phyloP scores from a whole-genome alignment of 2,113 vertebrate genomes.

The Cyphomyrus plagiostoma region DNA sequence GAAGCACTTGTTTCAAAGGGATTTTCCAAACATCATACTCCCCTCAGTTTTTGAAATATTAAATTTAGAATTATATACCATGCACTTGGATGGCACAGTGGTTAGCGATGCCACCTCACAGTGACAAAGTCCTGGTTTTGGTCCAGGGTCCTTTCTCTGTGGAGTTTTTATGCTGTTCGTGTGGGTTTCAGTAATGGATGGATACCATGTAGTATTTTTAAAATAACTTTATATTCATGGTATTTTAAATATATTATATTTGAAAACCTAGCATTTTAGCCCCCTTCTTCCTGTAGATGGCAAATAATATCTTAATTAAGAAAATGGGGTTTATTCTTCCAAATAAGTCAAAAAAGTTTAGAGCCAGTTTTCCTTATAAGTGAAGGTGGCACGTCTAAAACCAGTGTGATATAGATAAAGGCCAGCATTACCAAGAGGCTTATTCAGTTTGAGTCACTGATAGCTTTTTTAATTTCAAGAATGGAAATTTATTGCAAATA shows the following conservation, averaged over 20 bases:
- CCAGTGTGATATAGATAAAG: background rate
- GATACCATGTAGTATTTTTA: too few species aligned
- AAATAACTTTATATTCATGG: too few species aligned
- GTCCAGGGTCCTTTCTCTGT: too few species aligned
- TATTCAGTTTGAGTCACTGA: background rate
- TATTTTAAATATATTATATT: too few species aligned
- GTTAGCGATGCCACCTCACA: too few species aligned
- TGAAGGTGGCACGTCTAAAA: background rate
- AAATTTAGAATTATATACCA: too few species aligned
- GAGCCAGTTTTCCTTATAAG: background rate
- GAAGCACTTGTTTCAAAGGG: background rate
- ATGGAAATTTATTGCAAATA: background rate
- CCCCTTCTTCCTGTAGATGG: background rate
- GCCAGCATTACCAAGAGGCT: background rate
- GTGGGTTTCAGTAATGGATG: too few species aligned
- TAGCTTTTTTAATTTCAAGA: constrained; percentile 7
- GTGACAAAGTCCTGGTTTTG: too few species aligned
- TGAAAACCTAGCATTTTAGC: background rate
- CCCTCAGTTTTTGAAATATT: too few species aligned
- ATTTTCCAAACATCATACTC: background rate
- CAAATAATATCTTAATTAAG: background rate
- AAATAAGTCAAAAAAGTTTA: background rate
- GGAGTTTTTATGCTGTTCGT: too few species aligned
- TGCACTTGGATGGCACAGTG: too few species aligned
- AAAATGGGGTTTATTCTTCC: background rate